Conservation (phyloP, 2,797 vertebrate genomes). For the Sciaenops ocellatus region DNA sequence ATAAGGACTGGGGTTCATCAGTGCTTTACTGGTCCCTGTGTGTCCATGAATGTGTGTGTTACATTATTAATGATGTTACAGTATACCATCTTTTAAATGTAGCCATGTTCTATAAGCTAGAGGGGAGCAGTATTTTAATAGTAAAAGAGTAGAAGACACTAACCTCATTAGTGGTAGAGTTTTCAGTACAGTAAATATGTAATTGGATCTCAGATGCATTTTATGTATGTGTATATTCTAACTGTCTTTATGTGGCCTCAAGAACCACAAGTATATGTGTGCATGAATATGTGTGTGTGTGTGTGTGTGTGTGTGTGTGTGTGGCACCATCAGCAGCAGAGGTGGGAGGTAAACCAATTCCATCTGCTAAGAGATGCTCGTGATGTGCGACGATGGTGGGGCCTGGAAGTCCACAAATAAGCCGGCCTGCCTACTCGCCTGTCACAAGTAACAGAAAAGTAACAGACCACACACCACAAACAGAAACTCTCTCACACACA, state of each 20-base stretch:
- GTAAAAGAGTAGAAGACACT: slow-evolving; percentile 10
- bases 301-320: neutral
- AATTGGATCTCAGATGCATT: slow-evolving; percentile 19
- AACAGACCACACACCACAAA: slow-evolving; percentile 11
- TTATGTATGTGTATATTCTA: neutral
- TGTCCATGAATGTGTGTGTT: slow-evolving; percentile 53
- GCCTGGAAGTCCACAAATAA: slow-evolving; percentile 8
- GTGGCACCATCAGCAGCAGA: slow-evolving; percentile 30
- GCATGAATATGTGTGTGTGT: neutral
- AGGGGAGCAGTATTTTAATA: slow-evolving; percentile 11
- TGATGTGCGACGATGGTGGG: slow-evolving; percentile 29
- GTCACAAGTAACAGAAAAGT: slow-evolving; percentile 23
- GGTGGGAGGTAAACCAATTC: slow-evolving; percentile 50
- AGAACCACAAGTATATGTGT: neutral
- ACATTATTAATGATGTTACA: slow-evolving; percentile 68
- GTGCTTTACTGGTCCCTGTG: slow-evolving; percentile 44
- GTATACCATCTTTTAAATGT: slow-evolving; percentile 52
- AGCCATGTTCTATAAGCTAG: slow-evolving; percentile 33
- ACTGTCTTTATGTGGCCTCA: neutral
- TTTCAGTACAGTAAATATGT: slow-evolving; percentile 22
- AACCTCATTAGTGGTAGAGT: slow-evolving; percentile 10
- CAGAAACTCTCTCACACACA: neutral
- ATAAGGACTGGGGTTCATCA: slow-evolving; percentile 60
- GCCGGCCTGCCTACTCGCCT: slow-evolving; percentile 7
- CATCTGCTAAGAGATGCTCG: slow-evolving; percentile 31